These are phyloP conservation scores for Sycophila sp. DNA, from an alignment of 1,140 invertebrate genomes.

Conservation along the genomic window DNA sequence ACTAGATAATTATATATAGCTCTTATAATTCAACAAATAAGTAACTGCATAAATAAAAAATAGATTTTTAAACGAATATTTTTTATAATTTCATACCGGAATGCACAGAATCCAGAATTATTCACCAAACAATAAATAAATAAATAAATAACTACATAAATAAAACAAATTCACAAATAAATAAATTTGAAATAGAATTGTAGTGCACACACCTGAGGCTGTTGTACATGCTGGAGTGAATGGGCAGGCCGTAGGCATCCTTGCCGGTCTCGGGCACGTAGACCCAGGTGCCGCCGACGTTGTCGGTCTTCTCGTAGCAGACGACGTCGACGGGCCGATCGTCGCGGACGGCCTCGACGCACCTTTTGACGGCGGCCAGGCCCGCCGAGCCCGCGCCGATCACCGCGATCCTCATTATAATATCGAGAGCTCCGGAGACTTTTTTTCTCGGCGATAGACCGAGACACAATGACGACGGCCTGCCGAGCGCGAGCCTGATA, in stretches of 20 bases:
- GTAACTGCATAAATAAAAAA: too few relatives aligned
- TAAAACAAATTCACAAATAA: too few relatives aligned
- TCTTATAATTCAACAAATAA: too few relatives aligned
- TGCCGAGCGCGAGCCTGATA: too few relatives aligned
- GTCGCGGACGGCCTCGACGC: conserved; percentile 56
- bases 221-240: conserved; percentile 91
- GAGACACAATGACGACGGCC: too few relatives aligned
- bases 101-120: too few relatives aligned
- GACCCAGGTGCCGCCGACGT: conserved; percentile 90
- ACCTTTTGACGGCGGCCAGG: conserved; percentile 70
- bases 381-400: conserved; percentile 77
- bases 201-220: conserved; percentile 73
- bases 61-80: too few relatives aligned
- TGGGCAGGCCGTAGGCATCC: conserved; percentile 79
- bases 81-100: too few relatives aligned
- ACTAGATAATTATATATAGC: too few relatives aligned
- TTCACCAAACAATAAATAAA: too few relatives aligned
- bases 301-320: conserved; percentile 70
- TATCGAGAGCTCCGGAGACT: not conserved
- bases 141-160: too few relatives aligned
- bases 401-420: conserved; percentile 68
- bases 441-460: too few relatives aligned
- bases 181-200: not conserved
- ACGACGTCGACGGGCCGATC: conserved; percentile 46
- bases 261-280: conserved; percentile 77